phyloP scores from a whole-genome alignment of 30 jellyfish, hydroid and myxozoan genomes.

The Nemopilema nomurai region DNA sequence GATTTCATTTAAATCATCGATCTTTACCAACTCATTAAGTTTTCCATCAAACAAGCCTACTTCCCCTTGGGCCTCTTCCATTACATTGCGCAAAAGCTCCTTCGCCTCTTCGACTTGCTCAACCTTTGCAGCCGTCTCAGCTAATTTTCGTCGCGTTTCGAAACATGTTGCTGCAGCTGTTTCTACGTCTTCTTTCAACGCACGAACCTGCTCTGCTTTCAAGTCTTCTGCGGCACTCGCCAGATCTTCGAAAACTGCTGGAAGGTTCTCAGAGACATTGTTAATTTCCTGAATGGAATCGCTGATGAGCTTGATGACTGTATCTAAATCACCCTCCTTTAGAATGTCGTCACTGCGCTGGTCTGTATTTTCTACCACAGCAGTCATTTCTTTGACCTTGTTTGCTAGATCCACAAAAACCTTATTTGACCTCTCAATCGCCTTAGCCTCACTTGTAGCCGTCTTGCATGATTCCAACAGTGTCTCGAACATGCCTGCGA shows the following conservation, averaged over 20 bases:
- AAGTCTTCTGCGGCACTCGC: constrained; percentile 10
- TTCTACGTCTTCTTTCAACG: constrained; percentile 31
- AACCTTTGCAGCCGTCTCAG: constrained; percentile 12
- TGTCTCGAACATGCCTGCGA: constrained; percentile 3
- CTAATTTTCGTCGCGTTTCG: constrained; percentile 16
- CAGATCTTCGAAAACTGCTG: constrained; percentile 14
- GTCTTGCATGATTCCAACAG: neutral
- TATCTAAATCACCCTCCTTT: constrained; percentile 16
- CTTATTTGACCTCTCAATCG: constrained; percentile 2
- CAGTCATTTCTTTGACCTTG: neutral
- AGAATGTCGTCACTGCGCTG: constrained; percentile 32
- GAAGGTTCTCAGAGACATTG: constrained; percentile 37
- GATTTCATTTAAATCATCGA: constrained; percentile 11
- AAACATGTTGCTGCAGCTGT: constrained; percentile 11
- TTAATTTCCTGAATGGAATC: constrained; percentile 40
- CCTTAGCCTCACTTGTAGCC: neutral
- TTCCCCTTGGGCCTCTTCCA: constrained; percentile 1
- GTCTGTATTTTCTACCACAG: constrained; percentile 23
- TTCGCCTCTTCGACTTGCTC: constrained; percentile 25
- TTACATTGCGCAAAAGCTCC: neutral
- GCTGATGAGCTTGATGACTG: constrained; percentile 14
- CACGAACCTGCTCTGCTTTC: constrained; percentile 12
- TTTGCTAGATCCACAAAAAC: constrained; percentile 1
- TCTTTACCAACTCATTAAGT: neutral
- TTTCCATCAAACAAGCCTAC: constrained; percentile 9